Base-by-base conservation (phyloP, 1,140 invertebrate genomes). In the Calephelis virginiensis region DNA sequence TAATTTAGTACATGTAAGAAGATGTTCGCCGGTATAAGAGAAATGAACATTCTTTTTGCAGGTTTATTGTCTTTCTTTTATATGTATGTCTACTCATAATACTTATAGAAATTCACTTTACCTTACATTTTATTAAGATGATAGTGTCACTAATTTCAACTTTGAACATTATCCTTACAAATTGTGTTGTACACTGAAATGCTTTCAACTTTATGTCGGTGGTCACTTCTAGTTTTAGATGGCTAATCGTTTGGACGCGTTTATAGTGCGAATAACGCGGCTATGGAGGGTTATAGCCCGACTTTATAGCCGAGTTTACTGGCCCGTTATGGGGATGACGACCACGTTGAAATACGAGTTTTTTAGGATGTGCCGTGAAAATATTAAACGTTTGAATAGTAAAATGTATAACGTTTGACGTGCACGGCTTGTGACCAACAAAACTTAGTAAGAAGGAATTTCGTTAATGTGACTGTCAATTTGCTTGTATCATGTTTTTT, bases 151-250 rank as follows among this genome's bases (percentile, higher is more conserved):
- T 56, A 56, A 56, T 56, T 56, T 56, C 53, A 56, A 56, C 53
- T 56, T 56, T 37, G 28, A 56, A 28, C 53, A 56, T 56, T 56
- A 56, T 37, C 53, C 53, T 56, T 56, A 56, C 53, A 56, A 56
- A 56, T 56, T 37, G 53, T 56, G 53, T 56, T 56, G 53, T 56
- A 56, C 53, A 56, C 53, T 56, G 28, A 28, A 56, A 56, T 56
- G 53, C 53, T 56, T 56, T 56, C 53, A 56, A 56, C 17, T 56
- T 56, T 37, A 56, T 56, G 28, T 56, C 53, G 28, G 14, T 56
- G 53, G 53, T 56, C 53, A 56, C 53, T 56, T 56, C 53, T 17
- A 56, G 53, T 56, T 56, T 56, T 56, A 56, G 53, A 56, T 56
- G 53, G 53, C 53, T 56, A 56, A 56, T 56, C 53, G 53, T 56